Conservation (phyloP, 2,113 vertebrate species). For the Bungarus multicinctus region DNA sequence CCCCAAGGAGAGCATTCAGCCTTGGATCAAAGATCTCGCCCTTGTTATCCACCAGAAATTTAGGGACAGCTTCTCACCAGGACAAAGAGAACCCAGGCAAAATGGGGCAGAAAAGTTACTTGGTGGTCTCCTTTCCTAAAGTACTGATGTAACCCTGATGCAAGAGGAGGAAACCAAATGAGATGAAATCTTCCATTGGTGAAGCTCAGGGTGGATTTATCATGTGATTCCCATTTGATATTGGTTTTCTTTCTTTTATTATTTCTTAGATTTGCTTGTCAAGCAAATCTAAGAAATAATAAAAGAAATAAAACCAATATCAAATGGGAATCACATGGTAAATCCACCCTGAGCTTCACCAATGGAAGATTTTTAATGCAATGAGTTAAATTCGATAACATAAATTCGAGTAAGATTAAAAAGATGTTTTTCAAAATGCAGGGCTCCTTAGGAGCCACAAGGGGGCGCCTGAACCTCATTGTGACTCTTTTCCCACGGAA, state of each 20-base stretch:
- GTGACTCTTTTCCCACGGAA: neutral
- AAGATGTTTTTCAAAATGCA: neutral
- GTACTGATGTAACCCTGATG: neutral
- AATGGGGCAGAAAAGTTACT: neutral
- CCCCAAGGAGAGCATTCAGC: neutral
- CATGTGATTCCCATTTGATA: too few species aligned
- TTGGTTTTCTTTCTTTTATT: too few species aligned
- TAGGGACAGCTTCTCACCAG: neutral
- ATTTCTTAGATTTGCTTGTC: too few species aligned
- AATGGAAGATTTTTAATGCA: neutral
- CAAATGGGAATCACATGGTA: neutral
- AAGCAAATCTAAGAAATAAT: neutral
- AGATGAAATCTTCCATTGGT: too few species aligned
- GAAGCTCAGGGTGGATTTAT: too few species aligned
- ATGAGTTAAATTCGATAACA: neutral
- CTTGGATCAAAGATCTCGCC: neutral
- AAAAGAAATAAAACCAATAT: neutral
- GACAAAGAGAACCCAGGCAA: neutral
- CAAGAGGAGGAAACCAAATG: neutral
- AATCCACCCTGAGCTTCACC: neutral
- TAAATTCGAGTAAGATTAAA: neutral
- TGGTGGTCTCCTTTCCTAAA: neutral
- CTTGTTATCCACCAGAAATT: neutral
- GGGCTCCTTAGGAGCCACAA: neutral
- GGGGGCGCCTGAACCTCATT: neutral